Evolutionary conservation across 2,797 vertebrate genomes (phyloP), one percentile per base, ranked within the genome.

Genomic region (Pogonophryne albipinna): DNA sequence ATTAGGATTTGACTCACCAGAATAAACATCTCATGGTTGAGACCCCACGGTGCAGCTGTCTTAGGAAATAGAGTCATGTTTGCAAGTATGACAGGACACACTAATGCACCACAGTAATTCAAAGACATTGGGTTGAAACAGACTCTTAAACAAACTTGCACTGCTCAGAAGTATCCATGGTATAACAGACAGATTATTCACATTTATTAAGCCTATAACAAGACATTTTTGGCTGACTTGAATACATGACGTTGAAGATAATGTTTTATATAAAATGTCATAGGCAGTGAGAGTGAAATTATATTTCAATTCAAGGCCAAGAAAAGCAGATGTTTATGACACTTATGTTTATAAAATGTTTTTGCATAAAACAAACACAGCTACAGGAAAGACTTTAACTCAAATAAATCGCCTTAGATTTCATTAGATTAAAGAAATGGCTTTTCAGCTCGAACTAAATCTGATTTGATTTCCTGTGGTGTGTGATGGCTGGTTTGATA

Each of bases 1-100:
- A 91, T 87, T 84, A 89, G 66, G 80, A 86, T 58, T 69, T 90
- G 87, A 93, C 72, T 93, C 91, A 91, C 64, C 70, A 74, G 61
- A 80, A 71, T 62, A 65, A 80, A 81, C 6, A 1, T 66, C 72
- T 89, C 51, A 55, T 57, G 68, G 47, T 58, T 62, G 20, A 82
- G 53, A 69, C 63, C 52, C 69, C 31, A 50, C 74, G 45, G 78
- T 55, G 73, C 19, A 66, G 76, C 64, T 80, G 76, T 79, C 31
- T 71, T 42, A 42, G 58, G 56, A 79, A 75, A 84, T 45, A 70
- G 52, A 79, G 59, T 73, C 3, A 46, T 78, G 78, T 64, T 90
- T 85, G 68, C 66, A 79, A 72, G 87, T 85, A 77, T 86, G 55
- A 87, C 52, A 82, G 68, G 64, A 69, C 57, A 56, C 47, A 16